These are phyloP conservation scores for Gerosis bhagava DNA, from an alignment of 2,888 invertebrate genomes.

Conservation along the genomic window DNA sequence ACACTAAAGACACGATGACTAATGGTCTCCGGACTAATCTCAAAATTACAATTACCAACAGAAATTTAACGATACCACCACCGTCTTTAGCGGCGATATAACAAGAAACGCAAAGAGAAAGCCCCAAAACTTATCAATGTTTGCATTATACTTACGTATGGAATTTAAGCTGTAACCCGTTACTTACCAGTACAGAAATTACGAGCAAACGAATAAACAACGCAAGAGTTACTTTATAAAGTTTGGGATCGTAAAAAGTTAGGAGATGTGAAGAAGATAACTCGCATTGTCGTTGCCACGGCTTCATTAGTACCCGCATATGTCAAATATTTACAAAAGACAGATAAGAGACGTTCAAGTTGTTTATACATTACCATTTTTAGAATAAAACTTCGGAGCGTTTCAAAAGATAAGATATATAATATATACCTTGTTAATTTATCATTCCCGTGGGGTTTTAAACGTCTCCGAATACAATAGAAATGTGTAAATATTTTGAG, in stretches of 20 bases:
- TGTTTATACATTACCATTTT: constrained; percentile 50
- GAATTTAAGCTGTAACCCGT: constrained; percentile 40
- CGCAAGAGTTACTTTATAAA: constrained; percentile 36
- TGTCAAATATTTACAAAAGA: constrained; percentile 62
- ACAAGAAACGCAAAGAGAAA: constrained; percentile 46
- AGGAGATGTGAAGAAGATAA: constrained; percentile 49
- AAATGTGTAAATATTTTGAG: constrained; percentile 30
- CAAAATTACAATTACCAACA: constrained; percentile 34
- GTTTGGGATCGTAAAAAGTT: constrained; percentile 40
- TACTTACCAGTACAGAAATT: constrained; percentile 38
- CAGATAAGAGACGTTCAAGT: constrained; percentile 46
- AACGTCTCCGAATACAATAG: constrained; percentile 34
- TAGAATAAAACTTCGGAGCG: constrained; percentile 43
- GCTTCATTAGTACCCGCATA: constrained; percentile 62
- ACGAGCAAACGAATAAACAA: constrained; percentile 32
- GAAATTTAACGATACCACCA: constrained; percentile 34
- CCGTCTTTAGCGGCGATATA: constrained; percentile 39
- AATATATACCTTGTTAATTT: constrained; percentile 34
- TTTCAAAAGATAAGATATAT: constrained; percentile 42
- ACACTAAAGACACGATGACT: constrained; percentile 25
- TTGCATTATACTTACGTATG: constrained; percentile 43
- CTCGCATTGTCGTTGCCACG: constrained; percentile 43
- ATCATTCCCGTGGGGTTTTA: constrained; percentile 36
- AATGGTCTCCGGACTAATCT: constrained; percentile 31
- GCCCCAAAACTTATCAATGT: constrained; percentile 42